Evolutionary conservation across 2,113 vertebrate species (phyloP), one percentile per base, ranked within the genome.

Genomic region (Hylia prasina): DNA sequence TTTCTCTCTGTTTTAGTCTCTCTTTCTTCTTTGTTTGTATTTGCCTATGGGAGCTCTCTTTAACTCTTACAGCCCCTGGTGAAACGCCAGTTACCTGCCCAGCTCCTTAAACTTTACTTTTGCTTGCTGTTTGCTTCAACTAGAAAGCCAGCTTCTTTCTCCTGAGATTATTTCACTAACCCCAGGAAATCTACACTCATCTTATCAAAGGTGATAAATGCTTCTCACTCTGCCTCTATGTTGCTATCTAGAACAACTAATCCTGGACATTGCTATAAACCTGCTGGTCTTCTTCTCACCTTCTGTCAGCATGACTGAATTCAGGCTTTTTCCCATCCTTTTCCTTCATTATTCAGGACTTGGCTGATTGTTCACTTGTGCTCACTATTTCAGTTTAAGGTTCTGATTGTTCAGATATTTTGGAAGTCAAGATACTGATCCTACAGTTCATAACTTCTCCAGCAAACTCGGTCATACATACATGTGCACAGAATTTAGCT

Each of bases 111-210:
- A 53, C 84, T 87, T 75, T 64, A 58, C 33, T 81, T 91, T 66
- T 69, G 35, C 30, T 66, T 92, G 35, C 37, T 85, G 30, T 73
- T 87, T 86, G 27, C 50, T 81, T 86, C 91, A 84, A 47, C 22
- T 57, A 72, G 57, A 51, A 76, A 78, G 45, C 24, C 40, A 63
- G 24, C 58, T 93, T 56, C 76, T 68, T 92, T 92, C 82, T 88
- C 72, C 80, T 73, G 83, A 77, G 72, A 68, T 57, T 93, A 78
- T 81, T 90, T 96, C 47, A 73, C 87, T 75, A 96, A 73, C 70
- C 20, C 51, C 73, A 88, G 33, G 78, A 93, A 89, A 86, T 27
- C 63, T 78, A 72, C 20, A 14, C 44, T 90, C 31, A 48, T 39
- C 1, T 94, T 86, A 90, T 81, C 77, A 79, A 84, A 31, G 48